A percentile compares a stretch with the other conserved stretches of the same genome.
Evolutionary conservation across 1,140 invertebrate species (phyloP).

Genomic region (Tachypleus tridentatus): DNA sequence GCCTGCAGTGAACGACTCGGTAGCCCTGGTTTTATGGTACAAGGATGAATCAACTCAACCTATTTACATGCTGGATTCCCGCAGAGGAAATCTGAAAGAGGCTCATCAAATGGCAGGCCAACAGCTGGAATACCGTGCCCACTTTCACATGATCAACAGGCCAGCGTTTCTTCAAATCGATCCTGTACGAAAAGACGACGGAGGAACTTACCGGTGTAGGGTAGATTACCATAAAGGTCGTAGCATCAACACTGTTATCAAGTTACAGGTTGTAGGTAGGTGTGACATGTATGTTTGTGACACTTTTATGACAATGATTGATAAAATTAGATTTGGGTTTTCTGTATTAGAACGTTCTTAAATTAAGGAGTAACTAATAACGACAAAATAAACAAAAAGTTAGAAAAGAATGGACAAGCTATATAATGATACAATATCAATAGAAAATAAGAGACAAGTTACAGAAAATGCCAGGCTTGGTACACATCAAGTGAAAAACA

Average conservation of each 20-base stretch:
- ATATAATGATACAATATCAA: no score
- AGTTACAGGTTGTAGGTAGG: constrained; percentile 23
- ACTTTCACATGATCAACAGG: constrained; percentile 16
- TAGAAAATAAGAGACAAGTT: no score
- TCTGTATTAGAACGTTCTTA: no score
- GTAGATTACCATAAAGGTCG: constrained; percentile 23
- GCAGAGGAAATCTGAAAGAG: constrained; percentile 16
- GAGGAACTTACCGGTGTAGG: constrained; percentile 23
- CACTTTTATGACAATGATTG: no score
- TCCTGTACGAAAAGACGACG: constrained; percentile 16
- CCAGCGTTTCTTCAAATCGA: constrained; percentile 18
- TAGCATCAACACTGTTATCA: constrained; percentile 18
- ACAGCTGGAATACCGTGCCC: constrained; percentile 14
- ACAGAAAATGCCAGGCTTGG: no score
- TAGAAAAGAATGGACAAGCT: no score
- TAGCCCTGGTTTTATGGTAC: constrained; percentile 72
- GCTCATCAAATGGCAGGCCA: constrained; percentile 18
- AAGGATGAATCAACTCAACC: constrained; percentile 49
- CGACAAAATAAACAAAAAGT: no score
- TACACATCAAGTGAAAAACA: no score
- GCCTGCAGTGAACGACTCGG: constrained; percentile 52
- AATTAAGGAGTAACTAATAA: no score
- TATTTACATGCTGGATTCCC: constrained; percentile 47
- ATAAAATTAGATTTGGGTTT: no score
- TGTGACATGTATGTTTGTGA: background rate